phyloP scores from a whole-genome alignment of 2,113 vertebrate genomes.

The Edolisoma coerulescens region DNA sequence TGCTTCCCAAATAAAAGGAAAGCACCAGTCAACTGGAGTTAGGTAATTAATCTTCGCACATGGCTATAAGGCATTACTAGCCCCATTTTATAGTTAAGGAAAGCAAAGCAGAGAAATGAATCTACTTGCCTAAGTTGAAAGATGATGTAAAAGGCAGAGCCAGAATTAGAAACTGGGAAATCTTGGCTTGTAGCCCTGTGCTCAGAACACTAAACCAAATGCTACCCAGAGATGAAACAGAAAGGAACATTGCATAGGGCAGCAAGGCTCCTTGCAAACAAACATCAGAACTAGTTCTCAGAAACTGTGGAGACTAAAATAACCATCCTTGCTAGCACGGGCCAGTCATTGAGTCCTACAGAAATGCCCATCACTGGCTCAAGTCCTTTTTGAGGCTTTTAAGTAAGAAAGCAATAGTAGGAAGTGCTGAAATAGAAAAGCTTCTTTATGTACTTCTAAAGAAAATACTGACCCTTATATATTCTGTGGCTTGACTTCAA shows the following conservation, averaged over 20 bases:
- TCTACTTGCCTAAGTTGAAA: conserved; percentile 28
- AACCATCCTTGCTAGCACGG: neutral
- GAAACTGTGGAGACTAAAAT: neutral
- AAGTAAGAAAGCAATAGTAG: neutral
- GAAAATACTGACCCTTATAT: neutral
- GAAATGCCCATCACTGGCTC: neutral
- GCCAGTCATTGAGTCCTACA: neutral
- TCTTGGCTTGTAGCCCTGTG: conserved; percentile 21
- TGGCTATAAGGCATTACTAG: conserved; percentile 21
- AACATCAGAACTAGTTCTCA: conserved; percentile 13
- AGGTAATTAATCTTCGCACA: conserved; percentile 54
- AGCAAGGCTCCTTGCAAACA: conserved; percentile 17
- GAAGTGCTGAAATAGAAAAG: conserved; percentile 1
- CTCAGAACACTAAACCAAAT: neutral
- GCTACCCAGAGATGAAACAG: conserved; percentile 5
- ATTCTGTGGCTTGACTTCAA: neutral
- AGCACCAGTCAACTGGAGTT: conserved; percentile 41
- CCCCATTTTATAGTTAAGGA: conserved; percentile 21
- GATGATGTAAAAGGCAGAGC: conserved; percentile 16
- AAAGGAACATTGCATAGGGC: neutral
- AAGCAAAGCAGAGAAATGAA: conserved; percentile 26
- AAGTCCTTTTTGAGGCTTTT: neutral
- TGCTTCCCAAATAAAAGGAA: conserved; percentile 59
- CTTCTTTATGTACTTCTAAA: neutral
- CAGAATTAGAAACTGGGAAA: conserved; percentile 47